Evolutionary conservation across 2,797 vertebrate species (phyloP).

Genomic region (Dipus sagitta): DNA sequence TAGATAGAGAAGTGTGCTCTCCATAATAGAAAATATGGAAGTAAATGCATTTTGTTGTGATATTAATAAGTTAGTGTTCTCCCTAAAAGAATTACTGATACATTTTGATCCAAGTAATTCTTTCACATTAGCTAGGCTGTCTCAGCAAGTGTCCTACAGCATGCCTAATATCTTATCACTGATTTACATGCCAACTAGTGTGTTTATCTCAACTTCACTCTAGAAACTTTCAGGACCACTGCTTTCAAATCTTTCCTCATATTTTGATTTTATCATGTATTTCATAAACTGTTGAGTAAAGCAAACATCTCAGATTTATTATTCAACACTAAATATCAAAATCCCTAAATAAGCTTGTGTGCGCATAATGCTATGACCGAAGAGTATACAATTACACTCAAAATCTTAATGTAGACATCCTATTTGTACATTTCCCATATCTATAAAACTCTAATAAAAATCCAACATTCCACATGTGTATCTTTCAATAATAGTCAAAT

Average conservation of each 20-base stretch:
- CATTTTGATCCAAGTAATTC: background rate
- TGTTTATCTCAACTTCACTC: background rate
- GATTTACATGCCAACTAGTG: background rate
- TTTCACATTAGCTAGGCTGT: background rate
- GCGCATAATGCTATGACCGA: background rate
- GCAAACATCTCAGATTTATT: slow-evolving; percentile 28
- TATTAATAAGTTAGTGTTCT: background rate
- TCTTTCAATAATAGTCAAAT: slow-evolving; percentile 34
- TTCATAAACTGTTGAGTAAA: slow-evolving; percentile 17
- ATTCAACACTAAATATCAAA: slow-evolving; percentile 12
- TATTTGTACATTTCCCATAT: background rate
- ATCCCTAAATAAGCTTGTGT: slow-evolving; percentile 13
- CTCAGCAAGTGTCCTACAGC: background rate
- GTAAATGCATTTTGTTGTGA: background rate
- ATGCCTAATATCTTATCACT: background rate
- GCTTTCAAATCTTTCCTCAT: background rate
- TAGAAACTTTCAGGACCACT: background rate
- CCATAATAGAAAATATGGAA: background rate
- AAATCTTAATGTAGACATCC: slow-evolving; percentile 13
- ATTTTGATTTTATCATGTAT: background rate
- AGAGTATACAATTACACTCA: slow-evolving; percentile 43
- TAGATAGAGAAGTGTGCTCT: background rate
- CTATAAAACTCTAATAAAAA: background rate
- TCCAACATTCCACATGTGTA: background rate
- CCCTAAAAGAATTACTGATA: background rate